phyloP scores from a whole-genome alignment of 1,140 invertebrate species.

The Meloidogyne hapla region DNA sequence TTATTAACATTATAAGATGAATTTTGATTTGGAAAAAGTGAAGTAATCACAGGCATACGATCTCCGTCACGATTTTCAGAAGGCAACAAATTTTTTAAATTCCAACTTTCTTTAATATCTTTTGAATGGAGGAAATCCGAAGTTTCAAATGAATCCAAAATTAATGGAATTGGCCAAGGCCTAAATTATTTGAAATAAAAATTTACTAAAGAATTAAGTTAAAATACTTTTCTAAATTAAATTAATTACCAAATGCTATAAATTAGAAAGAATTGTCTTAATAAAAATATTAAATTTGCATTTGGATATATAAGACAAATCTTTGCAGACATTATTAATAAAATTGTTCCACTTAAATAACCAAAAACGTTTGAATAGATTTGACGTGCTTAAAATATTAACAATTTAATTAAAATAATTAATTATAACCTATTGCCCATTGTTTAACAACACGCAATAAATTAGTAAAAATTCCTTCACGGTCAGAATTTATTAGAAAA shows the following conservation, averaged over 20 bases:
- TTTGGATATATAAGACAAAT: constrained; percentile 16
- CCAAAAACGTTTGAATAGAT: constrained; percentile 17
- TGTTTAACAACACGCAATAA: background rate
- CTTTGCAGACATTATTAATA: constrained; percentile 16
- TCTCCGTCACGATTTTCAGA: background rate
- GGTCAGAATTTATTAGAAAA: background rate
- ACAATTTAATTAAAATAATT: background rate
- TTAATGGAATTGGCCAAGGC: background rate
- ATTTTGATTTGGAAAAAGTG: constrained; percentile 19
- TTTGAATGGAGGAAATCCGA: no score
- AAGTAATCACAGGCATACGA: constrained; percentile 5
- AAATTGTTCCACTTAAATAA: constrained; percentile 3
- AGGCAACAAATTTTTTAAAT: background rate
- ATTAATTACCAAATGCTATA: background rate
- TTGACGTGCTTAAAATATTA: background rate
- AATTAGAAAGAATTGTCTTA: constrained; percentile 11
- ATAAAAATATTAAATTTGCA: constrained; percentile 9
- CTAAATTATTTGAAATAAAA: background rate
- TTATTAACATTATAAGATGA: constrained; percentile 2
- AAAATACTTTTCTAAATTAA: background rate
- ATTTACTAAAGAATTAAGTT: no score
- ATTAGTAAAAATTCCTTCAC: background rate
- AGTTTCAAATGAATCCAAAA: background rate
- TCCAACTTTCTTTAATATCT: background rate
- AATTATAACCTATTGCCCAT: constrained; percentile 2